phyloP scores from a whole-genome alignment of 2,888 invertebrate genomes.

The Tipula helvola region DNA sequence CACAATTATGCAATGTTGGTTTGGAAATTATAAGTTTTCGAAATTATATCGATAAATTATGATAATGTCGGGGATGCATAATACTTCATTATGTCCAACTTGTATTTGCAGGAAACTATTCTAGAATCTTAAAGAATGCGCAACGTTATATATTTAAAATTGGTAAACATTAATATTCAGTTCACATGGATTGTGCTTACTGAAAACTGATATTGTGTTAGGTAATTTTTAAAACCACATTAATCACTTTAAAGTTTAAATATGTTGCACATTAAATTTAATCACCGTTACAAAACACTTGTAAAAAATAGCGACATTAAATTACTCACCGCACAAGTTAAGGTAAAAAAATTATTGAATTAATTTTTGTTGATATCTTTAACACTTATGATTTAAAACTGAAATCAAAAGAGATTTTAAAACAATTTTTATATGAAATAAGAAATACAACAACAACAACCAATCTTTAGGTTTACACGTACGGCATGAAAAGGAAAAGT shows the following conservation, averaged over 20 bases:
- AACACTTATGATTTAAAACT: background rate
- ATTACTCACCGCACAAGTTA: background rate
- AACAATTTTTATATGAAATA: background rate
- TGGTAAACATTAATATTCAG: background rate
- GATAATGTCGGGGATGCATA: background rate
- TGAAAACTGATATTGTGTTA: background rate
- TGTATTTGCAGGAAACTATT: background rate
- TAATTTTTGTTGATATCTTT: background rate
- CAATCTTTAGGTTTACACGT: background rate
- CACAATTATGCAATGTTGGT: background rate
- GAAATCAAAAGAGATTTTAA: background rate
- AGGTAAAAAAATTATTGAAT: too few species aligned
- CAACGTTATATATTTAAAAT: background rate
- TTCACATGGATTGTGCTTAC: background rate
- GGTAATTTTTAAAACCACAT: background rate
- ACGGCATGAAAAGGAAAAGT: background rate
- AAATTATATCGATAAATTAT: background rate
- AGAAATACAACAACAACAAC: background rate
- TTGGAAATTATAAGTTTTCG: background rate
- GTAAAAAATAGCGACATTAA: background rate
- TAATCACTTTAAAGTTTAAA: background rate
- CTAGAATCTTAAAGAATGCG: background rate
- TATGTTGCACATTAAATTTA: background rate
- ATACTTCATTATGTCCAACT: background rate
- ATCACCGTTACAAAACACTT: background rate